Conservation (phyloP, 2,113 vertebrate species). For the Prochilodus magdalenae region DNA sequence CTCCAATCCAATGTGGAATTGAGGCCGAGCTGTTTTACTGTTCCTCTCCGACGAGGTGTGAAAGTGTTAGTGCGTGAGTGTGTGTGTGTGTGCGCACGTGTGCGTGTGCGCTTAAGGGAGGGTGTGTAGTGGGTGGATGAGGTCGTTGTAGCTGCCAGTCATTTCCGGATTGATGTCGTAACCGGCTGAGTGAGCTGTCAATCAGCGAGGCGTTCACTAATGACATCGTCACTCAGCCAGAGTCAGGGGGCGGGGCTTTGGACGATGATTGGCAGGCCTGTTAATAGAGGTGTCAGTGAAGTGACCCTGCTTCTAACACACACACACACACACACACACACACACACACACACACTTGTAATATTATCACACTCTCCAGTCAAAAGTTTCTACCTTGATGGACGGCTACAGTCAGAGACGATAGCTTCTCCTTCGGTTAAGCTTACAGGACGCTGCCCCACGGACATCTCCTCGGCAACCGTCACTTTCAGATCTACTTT, state of each 20-base stretch:
- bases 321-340: background rate
- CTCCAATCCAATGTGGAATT: background rate
- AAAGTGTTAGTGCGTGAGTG: background rate
- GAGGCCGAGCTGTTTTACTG: background rate
- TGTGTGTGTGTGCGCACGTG: slow-evolving; percentile 8
- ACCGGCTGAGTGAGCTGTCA: slow-evolving; percentile 27
- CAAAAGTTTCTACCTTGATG: too few relatives aligned
- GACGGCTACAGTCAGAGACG: too few relatives aligned
- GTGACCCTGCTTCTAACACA: background rate
- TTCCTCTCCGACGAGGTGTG: background rate
- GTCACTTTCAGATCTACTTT: too few relatives aligned
- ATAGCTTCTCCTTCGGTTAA: too few relatives aligned
- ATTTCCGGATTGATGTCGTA: slow-evolving; percentile 2
- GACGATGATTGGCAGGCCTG: slow-evolving; percentile 4
- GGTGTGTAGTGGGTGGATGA: slow-evolving; percentile 26
- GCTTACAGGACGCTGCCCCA: too few relatives aligned
- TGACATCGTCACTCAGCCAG: slow-evolving; percentile 36
- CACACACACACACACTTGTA: background rate
- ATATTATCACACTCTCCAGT: too few relatives aligned
- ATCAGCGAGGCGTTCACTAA: slow-evolving; percentile 5
- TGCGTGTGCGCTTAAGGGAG: background rate
- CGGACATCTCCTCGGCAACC: too few relatives aligned
- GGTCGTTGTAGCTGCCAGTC: slow-evolving; percentile 34
- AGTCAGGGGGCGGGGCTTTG: background rate
- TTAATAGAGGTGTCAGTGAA: slow-evolving; percentile 22